A percentile compares a stretch with the other conserved stretches of the same genome.
Evolutionary conservation across 1,140 invertebrate genomes (phyloP).

Genomic region (Cydia splendana): DNA sequence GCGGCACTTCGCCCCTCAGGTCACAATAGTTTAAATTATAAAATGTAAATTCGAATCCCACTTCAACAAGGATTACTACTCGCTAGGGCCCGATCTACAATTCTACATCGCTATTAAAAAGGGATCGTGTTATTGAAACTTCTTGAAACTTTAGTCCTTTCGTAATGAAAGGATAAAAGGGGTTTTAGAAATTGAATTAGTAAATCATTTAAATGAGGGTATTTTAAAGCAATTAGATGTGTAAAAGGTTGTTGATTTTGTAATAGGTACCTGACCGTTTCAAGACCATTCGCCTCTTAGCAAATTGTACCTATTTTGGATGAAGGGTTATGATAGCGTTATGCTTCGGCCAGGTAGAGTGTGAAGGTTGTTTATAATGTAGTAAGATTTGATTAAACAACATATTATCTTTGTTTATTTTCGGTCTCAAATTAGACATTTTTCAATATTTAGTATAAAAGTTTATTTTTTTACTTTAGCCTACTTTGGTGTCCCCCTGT

Average conservation of each 20-base stretch:
- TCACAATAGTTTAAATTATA: constrained; percentile 1
- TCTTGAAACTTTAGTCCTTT: not conserved
- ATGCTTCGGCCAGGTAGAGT: no score
- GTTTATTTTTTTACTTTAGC: no score
- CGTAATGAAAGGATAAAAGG: not conserved
- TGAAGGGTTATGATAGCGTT: no score
- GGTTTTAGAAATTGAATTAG: constrained; percentile 2
- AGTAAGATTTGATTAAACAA: no score
- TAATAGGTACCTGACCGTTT: not conserved
- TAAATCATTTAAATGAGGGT: constrained; percentile 10
- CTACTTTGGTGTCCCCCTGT: no score
- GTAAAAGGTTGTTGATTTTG: not conserved
- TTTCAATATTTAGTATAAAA: no score
- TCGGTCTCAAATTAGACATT: no score
- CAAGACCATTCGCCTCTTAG: not conserved
- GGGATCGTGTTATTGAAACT: not conserved
- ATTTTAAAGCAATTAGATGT: constrained; percentile 17
- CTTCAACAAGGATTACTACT: not conserved
- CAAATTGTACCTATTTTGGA: no score
- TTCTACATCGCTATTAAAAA: not conserved
- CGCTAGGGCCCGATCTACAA: not conserved
- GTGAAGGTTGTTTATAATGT: no score
- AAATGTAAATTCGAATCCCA: constrained; percentile 14
- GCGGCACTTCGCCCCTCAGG: not conserved
- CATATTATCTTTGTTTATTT: no score